Evolutionary conservation across 1,140 invertebrate genomes (phyloP), one percentile per base, ranked within the genome.

Genomic region (Meteorus sp.): DNA sequence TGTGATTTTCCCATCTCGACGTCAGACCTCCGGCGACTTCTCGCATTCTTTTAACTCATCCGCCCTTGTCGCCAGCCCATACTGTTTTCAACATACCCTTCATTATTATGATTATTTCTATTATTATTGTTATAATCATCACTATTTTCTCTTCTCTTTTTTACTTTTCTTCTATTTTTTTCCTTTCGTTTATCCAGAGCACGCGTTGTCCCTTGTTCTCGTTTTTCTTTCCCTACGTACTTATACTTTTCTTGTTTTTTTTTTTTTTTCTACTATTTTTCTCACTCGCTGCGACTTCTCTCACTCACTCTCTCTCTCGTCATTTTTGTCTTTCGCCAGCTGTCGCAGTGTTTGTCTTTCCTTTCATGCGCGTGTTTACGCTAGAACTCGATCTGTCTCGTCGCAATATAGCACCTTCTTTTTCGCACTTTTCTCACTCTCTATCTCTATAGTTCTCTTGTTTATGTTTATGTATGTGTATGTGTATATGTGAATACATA

Each of bases 301-400:
- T 35, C 20, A 17, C 51, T 20, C 31, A 48, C 13, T 9, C 27
- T 29, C 47, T 51, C 17, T 58, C 56, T 56, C 39, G 27, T 41
- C 56, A 58, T 58, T 47, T 51, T 58, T 58, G 56, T 58, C 47
- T 58, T 23, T 50, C 45, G 15, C 33, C 56, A 58, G 56, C 56
- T 58, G 56, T 58, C 56, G 56, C 37, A 27, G 33, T 58, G 56
- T 58, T 58, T 58, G 56, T 51, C 56, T 58, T 51, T 51, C 56
- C 56, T 58, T 58, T 58, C 56, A 58, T 58, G 47, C 45, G 45
- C 47, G 56, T 58, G 56, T 58, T 58, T 58, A 58, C 56, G 56
- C 47, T 58, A 35, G 45, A 58, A 50, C 59, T 50, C 50, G 44
- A 45, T 59, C 43, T 31, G 50, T 52, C 33, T 52, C 31, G 20